Evolutionary conservation across 2,113 vertebrate species (phyloP), one percentile per base, ranked within the genome.

Genomic region (Felis catus): DNA sequence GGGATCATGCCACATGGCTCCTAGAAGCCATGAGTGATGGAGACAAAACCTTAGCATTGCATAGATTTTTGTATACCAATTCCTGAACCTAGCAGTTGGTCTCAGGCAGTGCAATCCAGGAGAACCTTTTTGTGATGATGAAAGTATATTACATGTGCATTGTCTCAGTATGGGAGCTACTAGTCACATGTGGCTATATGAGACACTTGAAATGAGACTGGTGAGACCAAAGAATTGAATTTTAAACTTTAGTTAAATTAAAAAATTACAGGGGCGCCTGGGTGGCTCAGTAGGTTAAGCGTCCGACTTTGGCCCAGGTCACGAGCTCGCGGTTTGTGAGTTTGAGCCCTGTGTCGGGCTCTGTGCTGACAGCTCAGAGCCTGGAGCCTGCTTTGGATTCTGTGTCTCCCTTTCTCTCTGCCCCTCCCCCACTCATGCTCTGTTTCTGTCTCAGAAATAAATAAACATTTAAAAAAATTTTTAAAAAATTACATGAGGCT

Each of bases 181-280:
- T 74, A 80, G 36, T 41, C 41, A 45, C 33, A 29, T 87, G 31
- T 58, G 33, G 14, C 31, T 91, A 1, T 89, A 1, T 89, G 6
- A 81, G 31, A 81, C 31, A 89, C 61, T 89, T 73, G 66, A 78
- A 96, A 89, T 95, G 78, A 88, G 51, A 25, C 63, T 61, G 63
- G 41, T 91, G 25, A 95, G 66, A 85, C 45, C 39, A 3, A 90
- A 51, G 45, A 61, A 63, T 27, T 70, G 7, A 90, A 74, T 33
- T 90, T 94, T 84, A 16, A 39, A 81, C 91, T 93, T 92, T 80
- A 33, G 81, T 82, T 95, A 61, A 94, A 71, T 95, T 85, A 79
- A 66, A 93, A 45, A 45, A 45, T 45, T 45, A 45, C 7, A 45
- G 1, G 45, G 45, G 45, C 7, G 7, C 45, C 45, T 45, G 45